These are phyloP conservation scores for Dysmachus trigonus DNA, from an alignment of 2,888 invertebrate genomes.

Conservation along the genomic window DNA sequence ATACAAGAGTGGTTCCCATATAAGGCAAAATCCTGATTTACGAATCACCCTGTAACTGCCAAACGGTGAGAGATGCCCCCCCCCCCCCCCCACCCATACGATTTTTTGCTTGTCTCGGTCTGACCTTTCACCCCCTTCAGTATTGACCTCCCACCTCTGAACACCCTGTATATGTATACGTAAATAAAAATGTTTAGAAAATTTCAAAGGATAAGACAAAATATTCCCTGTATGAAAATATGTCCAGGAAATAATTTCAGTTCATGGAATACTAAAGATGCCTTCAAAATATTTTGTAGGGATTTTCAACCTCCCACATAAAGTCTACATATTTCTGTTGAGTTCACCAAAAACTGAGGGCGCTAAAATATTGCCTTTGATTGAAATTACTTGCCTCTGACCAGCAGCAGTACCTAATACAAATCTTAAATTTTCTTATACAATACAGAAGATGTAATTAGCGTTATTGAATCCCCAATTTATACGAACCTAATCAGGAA, in stretches of 20 bases:
- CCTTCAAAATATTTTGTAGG: background rate
- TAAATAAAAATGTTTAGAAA: background rate
- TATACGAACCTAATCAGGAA: background rate
- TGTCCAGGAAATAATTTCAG: background rate
- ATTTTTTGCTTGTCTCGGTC: too few relatives aligned
- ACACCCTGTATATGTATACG: too few relatives aligned
- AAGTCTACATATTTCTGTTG: background rate
- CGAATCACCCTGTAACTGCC: too few relatives aligned
- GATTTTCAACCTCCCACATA: background rate
- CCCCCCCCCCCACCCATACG: too few relatives aligned
- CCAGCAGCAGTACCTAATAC: background rate
- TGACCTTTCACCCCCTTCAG: too few relatives aligned
- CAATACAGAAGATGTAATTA: background rate
- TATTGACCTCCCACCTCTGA: too few relatives aligned
- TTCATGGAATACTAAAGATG: background rate
- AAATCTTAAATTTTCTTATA: background rate
- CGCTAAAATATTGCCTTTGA: background rate
- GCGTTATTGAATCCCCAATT: background rate
- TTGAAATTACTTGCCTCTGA: background rate
- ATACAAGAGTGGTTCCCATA: too few relatives aligned
- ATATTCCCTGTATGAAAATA: background rate
- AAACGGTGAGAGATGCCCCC: too few relatives aligned
- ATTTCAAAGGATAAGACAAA: background rate
- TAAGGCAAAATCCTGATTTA: too few relatives aligned
- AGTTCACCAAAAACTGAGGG: background rate